phyloP scores from a whole-genome alignment of 2,888 invertebrate species.

The Sceliomorpha sp. region DNA sequence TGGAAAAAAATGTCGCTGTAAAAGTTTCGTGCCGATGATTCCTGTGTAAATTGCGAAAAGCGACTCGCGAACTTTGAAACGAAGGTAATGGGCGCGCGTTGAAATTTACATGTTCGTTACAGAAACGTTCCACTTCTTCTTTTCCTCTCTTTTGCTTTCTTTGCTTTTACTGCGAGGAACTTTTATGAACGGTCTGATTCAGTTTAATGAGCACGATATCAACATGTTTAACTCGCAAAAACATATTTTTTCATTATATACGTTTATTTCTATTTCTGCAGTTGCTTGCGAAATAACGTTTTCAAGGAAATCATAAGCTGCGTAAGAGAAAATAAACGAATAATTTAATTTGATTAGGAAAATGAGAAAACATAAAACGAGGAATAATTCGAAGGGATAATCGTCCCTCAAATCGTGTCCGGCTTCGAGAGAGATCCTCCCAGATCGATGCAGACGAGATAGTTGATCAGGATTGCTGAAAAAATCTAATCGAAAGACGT shows the following conservation, averaged over 20 bases:
- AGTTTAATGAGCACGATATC: slow-evolving; percentile 21
- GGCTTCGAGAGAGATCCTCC: no score
- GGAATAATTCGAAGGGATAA: no score
- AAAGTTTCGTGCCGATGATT: slow-evolving; percentile 37
- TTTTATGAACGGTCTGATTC: slow-evolving; percentile 37
- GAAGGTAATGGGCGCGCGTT: slow-evolving; percentile 22
- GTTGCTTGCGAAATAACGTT: no score
- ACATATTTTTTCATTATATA: slow-evolving; percentile 18
- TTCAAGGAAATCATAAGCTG: no score
- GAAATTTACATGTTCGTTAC: slow-evolving; percentile 46
- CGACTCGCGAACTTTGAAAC: slow-evolving; percentile 11
- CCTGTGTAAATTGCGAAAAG: slow-evolving; percentile 27
- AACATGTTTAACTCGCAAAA: slow-evolving; percentile 28
- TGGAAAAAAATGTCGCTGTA: slow-evolving; percentile 32
- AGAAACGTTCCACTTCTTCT: slow-evolving; percentile 23
- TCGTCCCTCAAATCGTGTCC: no score
- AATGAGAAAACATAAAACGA: no score
- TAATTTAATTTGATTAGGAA: no score
- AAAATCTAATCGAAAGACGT: background rate
- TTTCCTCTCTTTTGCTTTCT: no score
- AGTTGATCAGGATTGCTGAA: no score
- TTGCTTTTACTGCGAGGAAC: slow-evolving; percentile 10
- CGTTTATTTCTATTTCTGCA: slow-evolving; percentile 5
- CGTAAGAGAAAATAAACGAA: no score
- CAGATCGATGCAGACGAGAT: no score